These are phyloP conservation scores for Carduelis carduelis DNA, from an alignment of 2,797 vertebrate species.

Conservation along the genomic window DNA sequence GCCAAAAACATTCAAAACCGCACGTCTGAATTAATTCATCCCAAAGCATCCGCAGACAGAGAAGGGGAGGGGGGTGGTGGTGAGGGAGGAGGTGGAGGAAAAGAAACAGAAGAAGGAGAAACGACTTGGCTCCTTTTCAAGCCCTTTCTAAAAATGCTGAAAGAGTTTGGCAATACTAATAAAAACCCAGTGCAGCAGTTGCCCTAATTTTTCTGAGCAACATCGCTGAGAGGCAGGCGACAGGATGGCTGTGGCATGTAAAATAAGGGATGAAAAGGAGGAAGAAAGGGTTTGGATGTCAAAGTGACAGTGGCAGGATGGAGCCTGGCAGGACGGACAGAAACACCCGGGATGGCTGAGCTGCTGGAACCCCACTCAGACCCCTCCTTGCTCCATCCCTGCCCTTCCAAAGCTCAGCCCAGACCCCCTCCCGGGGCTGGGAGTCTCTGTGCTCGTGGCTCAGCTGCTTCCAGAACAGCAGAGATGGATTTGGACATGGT, in stretches of 20 bases:
- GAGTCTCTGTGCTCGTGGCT: fast-evolving
- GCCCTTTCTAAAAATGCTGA: constrained; percentile 30
- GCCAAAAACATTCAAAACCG: constrained; percentile 54
- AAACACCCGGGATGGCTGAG: fast-evolving
- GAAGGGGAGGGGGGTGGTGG: fast-evolving
- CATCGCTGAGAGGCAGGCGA: background rate
- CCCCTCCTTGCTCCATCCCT: background rate
- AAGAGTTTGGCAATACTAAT: constrained; percentile 46
- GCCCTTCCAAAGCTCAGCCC: background rate
- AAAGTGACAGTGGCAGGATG: fast-evolving
- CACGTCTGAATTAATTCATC: constrained; percentile 34
- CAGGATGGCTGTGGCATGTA: background rate
- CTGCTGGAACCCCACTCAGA: fast-evolving
- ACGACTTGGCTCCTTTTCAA: constrained; percentile 25
- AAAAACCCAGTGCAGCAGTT: constrained; percentile 17
- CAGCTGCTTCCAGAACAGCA: background rate
- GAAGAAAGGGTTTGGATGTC: background rate
- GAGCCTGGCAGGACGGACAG: background rate
- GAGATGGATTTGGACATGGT: background rate
- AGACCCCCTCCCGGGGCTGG: background rate
- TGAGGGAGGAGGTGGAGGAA: background rate
- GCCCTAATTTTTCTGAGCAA: constrained; percentile 15
- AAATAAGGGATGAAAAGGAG: background rate
- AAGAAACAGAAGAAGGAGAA: constrained; percentile 31
- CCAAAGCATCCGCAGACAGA: constrained; percentile 3